Percentiles rank a stretch among this genome's conserved stretches.
These are phyloP conservation scores for Lanius collurio DNA, from an alignment of 2,113 vertebrate species.

Conservation along the genomic window DNA sequence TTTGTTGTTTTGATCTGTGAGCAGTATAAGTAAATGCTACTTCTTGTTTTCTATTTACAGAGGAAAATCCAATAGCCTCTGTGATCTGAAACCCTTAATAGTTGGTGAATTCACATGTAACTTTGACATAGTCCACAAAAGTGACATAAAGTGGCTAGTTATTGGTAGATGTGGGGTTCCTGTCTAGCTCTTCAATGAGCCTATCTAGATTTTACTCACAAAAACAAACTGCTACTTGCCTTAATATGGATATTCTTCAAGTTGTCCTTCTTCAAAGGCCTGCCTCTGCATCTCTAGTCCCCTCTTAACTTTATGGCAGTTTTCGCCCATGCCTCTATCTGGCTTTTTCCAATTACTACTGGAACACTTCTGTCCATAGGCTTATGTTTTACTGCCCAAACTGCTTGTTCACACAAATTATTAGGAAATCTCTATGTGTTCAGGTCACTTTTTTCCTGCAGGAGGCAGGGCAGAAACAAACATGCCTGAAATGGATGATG, in stretches of 20 bases:
- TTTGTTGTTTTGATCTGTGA: background rate
- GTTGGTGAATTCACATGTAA: background rate
- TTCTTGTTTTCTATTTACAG: background rate
- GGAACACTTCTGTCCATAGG: background rate
- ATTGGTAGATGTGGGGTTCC: background rate
- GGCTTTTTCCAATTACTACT: background rate
- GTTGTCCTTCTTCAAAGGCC: background rate
- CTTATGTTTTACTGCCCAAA: background rate
- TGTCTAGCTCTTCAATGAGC: background rate
- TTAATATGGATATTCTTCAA: background rate
- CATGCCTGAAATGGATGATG: background rate
- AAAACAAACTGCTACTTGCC: background rate
- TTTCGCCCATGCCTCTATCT: background rate
- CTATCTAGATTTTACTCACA: background rate
- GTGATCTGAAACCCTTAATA: background rate
- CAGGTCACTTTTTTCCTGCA: background rate
- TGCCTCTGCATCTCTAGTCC: background rate
- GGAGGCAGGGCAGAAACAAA: background rate
- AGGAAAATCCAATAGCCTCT: background rate
- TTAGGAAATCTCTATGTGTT: background rate
- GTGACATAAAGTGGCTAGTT: background rate
- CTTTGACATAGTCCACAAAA: background rate
- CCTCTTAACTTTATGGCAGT: background rate
- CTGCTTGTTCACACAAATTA: background rate
- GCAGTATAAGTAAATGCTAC: background rate